Base-by-base conservation (phyloP, 2,888 invertebrate species). In the Drosophila prolongata region DNA sequence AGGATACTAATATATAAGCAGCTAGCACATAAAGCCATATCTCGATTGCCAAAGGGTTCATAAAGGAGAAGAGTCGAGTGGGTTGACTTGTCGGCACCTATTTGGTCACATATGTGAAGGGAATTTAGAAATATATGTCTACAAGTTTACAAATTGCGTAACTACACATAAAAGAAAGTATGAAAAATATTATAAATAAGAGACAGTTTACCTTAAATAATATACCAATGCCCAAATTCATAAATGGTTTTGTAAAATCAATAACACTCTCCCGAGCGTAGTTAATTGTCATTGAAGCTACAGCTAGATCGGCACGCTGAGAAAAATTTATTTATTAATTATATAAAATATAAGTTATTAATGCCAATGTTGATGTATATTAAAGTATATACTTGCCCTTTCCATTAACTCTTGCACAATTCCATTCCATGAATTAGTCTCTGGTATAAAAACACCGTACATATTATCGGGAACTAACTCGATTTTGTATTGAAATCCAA, bases 211-310 rank as follows among this genome's bases (percentile, higher is more conserved):
- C 97, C 95, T 98, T 98, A 93, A 98, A 98, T 37, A 99, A 93
- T 90, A 99, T 99, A 24, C 98, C 97, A 71, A 98, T 99, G 35
- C 99, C 99, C 13, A 99, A 94, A 92, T 98, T 98, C 97, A 99
- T 98, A 93, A 98, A 99, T 0, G 99, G 99, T 90, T 98, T 98
- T 0, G 99, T 99, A 92, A 99, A 99, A 92, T 99, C 99, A 66
- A 99, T 98, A 96, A 92, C 92, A 78, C 92, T 92, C 91, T 98
- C 98, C 16, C 99, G 93, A 0, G 98, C 98, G 92, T 98, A 99
- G 93, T 98, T 99, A 83, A 99, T 99, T 2, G 99, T 99, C 96
- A 99, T 97, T 0, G 99, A 98, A 0, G 98, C 98, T 0, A 99
- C 98, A 0, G 98, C 99, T 78, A 99, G 94, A 91, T 99, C 99